phyloP scores from a whole-genome alignment of 2,113 vertebrate species.

The Serinus canaria region DNA sequence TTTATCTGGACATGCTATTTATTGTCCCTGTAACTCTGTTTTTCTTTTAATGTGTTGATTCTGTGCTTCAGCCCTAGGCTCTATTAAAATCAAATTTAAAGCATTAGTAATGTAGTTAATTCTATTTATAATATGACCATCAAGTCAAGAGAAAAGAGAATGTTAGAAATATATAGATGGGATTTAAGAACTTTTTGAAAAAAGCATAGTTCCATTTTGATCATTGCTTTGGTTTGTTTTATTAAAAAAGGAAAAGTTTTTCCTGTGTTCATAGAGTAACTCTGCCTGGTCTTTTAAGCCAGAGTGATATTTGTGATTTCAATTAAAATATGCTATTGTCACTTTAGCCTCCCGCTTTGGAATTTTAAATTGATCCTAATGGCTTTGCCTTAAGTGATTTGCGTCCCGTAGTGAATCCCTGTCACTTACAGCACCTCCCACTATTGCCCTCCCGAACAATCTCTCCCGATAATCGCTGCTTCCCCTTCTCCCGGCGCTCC shows the following conservation, averaged over 20 bases:
- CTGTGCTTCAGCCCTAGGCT: slow-evolving; percentile 29
- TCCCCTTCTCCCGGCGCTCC: slow-evolving; percentile 52
- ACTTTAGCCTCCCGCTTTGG: slow-evolving; percentile 29
- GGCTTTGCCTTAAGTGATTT: slow-evolving; percentile 29
- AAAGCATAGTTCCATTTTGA: neutral
- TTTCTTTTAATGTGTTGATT: slow-evolving; percentile 63
- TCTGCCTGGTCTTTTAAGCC: neutral
- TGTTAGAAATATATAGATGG: slow-evolving; percentile 12
- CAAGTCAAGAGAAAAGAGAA: slow-evolving; percentile 27
- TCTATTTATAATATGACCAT: slow-evolving; percentile 60
- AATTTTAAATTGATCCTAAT: slow-evolving; percentile 50
- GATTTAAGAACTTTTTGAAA: neutral
- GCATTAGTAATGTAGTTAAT: slow-evolving; percentile 67
- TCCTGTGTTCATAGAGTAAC: neutral
- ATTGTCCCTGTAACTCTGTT: slow-evolving; percentile 47
- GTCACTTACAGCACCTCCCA: slow-evolving; percentile 34
- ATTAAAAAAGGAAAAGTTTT: neutral
- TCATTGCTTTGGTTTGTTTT: neutral
- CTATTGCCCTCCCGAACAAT: slow-evolving; percentile 48
- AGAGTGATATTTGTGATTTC: slow-evolving; percentile 46
- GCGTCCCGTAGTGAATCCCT: neutral
- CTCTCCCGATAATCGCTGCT: slow-evolving; percentile 56
- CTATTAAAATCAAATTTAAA: slow-evolving; percentile 73
- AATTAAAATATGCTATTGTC: slow-evolving; percentile 53
- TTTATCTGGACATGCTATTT: slow-evolving; percentile 63